Evolutionary conservation across 2,113 vertebrate species (phyloP), one percentile per base, ranked within the genome.

Genomic region (Mastomys natalensis): DNA sequence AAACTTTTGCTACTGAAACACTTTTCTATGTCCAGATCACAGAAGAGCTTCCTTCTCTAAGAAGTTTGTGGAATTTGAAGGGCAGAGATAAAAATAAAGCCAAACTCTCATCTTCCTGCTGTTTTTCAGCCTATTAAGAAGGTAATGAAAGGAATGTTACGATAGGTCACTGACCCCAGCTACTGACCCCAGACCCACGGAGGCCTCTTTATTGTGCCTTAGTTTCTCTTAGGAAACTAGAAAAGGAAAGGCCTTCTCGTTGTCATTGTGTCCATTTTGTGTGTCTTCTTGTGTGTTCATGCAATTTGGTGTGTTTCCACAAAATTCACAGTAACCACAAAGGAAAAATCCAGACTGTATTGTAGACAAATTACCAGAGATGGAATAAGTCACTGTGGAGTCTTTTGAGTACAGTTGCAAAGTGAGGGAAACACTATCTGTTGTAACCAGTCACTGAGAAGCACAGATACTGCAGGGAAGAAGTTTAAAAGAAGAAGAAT

Each of bases 31-130:
- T 80, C 66, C 80, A n/a, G 37, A 88, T 24, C 16, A 74, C 34
- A 88, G 73, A 88, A 48, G 37, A 89, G 43, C 82, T 96, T 87
- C 76, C 81, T 95, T 95, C 95, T 73, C 60, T 94, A 92, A 64
- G 81, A 91, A 77, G 77, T 70, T 48, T 60, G 15, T 64, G 37
- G 70, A 70, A 62, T 48, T 76, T 86, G 43, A 31, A 72, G 37
- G 58, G 48, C 77, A 94, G 92, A 94, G 82, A 91, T 94, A 94
- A 94, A 96, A 90, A 29, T 85, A 53, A 93, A 73, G 45, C 77
- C 72, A 87, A 91, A 70, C 37, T 58, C n/a, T 93, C 81, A 78
- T 92, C 94, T 96, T 95, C 72, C 76, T 95, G 43, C 58, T 76
- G 34, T 97, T 93, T 87, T 93, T 97, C 55, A 68, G 26, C 48